Base-by-base conservation (phyloP, 2,113 vertebrate genomes). In the Rhegmatorhina hoffmannsi region DNA sequence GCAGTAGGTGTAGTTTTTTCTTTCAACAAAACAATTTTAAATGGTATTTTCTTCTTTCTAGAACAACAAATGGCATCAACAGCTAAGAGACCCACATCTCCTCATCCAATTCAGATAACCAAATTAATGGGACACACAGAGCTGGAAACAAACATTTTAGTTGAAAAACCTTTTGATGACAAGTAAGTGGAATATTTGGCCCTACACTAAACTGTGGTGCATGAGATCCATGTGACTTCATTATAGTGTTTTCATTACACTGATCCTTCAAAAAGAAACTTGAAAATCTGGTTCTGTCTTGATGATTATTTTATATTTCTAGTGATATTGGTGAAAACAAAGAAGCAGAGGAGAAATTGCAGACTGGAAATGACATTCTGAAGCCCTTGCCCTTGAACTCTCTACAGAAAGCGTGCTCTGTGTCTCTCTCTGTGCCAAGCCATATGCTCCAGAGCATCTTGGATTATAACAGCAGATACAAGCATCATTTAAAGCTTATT, bases 61-160 rank as follows among this genome's bases (percentile, higher is more conserved):
- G 98, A 96, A 62, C 74, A 90, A 38, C 77, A 82, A 33, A 46
- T 26, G 44, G 23, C 59, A 90, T 77, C 83, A 26, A 34, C 36
- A 89, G 59, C 59, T 68, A 66, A 97, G 74, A 97, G 94, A 33
- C 98, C 98, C 84, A 64, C 43, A 44, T 97, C 98, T 95, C 99
- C 98, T 88, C 97, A 96, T 92, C 99, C 98, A 43, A 97, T 99
- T 96, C 98, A 96, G 73, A 97, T 99, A 94, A 99, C 98, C 59
- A 98, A 85, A 89, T 91, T 92, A 53, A 82, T 59, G 5, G 74
- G 91, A 72, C 62, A 10, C 26, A 96, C 90, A 84, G 95, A 97
- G 16, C 64, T 96, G 19, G 92, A 95, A 11, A 96, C 70, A n/a
- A 98, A 98, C 80, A 98, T 98, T 78, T 7, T 99, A 60, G 91